Base-by-base conservation (phyloP, 2,888 invertebrate species). In the Eupithecia tripunctaria region DNA sequence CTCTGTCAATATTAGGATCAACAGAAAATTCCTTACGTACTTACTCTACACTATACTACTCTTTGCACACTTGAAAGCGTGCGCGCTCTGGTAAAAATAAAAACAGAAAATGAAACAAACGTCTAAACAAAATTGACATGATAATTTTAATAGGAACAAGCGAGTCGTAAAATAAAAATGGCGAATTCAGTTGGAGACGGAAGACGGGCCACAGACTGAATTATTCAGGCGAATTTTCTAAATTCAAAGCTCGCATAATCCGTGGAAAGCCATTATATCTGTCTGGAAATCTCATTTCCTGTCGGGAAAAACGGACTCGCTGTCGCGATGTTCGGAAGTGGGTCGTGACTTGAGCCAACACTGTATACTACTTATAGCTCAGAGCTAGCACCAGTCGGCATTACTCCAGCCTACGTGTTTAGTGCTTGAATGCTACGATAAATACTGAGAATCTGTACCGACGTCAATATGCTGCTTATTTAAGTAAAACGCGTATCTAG, bases 251-350 rank as follows among this genome's bases (percentile, higher is more conserved):
- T 88, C 87, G 85, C 86, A 87, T 89, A 91, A 91, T 91, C 89
- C 86, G 86, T 86, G 85, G 85, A 89, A 90, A 90, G 88, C 89
- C 86, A 91, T 92, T 92, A 91, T 91, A 91, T 91, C 91, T 87
- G 88, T 85, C 88, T 86, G 90, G 87, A 92, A 91, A 93, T 93
- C 92, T 92, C 91, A 93, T 93, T 93, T 92, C 92, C 93, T 86
- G 87, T 87, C 86, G 86, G 88, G 89, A 91, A 91, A 92, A 92
- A 89, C 87, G 89, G 87, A 86, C 89, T 85, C 82, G 79, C 80
- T 82, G 82, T 82, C 83, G 83, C 79, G 81, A 80, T 84, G 82
- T 82, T 80, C 80, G 84, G 85, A 89, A 88, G 85, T 89, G 85
- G 90, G 90, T 89, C 89, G 87, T 84, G 85, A 82, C 82, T 83